Conservation (phyloP, 2,797 vertebrate genomes). For the Sciaenops ocellatus region DNA sequence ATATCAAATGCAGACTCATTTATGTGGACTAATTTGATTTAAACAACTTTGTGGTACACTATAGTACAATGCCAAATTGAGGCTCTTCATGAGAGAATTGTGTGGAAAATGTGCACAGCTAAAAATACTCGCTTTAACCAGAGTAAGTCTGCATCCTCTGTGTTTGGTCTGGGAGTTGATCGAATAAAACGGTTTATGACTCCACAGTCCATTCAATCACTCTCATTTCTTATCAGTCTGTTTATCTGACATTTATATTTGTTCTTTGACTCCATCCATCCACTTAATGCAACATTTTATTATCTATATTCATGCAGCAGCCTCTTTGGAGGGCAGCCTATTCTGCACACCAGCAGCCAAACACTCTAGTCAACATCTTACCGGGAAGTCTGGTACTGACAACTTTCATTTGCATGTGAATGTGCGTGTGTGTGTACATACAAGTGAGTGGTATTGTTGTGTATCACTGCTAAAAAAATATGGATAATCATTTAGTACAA, state of each 20-base stretch:
- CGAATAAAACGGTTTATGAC: conserved; percentile 66
- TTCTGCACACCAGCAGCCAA: conserved; percentile 62
- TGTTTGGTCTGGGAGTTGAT: conserved; percentile 47
- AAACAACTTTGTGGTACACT: conserved; percentile 35
- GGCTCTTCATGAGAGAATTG: conserved; percentile 30
- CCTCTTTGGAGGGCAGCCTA: conserved; percentile 63
- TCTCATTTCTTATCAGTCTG: conserved; percentile 63
- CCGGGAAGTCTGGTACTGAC: conserved; percentile 46
- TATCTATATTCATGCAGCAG: conserved; percentile 64
- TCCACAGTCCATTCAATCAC: conserved; percentile 61
- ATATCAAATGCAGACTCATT: conserved; percentile 35
- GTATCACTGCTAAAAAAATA: conserved; percentile 28
- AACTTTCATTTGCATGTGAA: conserved; percentile 35
- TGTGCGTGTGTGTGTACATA: not conserved
- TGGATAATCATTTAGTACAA: conserved; percentile 54
- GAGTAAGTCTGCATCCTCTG: conserved; percentile 27
- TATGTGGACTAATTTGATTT: conserved; percentile 36
- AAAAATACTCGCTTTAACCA: conserved; percentile 9
- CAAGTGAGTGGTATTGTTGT: conserved; percentile 20
- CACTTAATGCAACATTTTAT: conserved; percentile 72
- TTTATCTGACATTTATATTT: conserved; percentile 76
- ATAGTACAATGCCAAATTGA: conserved; percentile 38
- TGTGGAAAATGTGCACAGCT: conserved; percentile 29
- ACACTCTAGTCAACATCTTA: conserved; percentile 38
- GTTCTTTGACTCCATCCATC: conserved; percentile 70